These are phyloP conservation scores for Onychomys leucogaster DNA, from an alignment of 2,797 vertebrate species.

Conservation along the genomic window DNA sequence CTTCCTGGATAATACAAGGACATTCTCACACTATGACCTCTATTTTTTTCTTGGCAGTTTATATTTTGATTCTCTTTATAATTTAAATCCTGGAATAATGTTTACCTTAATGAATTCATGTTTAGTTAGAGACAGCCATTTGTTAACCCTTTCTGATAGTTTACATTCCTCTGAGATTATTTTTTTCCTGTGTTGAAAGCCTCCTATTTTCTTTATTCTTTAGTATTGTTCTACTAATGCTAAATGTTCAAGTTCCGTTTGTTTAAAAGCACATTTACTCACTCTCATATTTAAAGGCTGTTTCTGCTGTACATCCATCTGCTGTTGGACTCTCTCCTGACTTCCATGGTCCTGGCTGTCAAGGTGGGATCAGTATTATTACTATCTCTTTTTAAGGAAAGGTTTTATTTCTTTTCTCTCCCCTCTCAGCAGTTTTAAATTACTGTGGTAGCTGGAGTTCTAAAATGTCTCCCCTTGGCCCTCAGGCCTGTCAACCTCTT, in stretches of 20 bases:
- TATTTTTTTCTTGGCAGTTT: not conserved
- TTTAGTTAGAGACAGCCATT: not conserved
- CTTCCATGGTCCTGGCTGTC: not conserved
- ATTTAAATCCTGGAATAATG: not conserved
- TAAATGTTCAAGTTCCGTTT: not conserved
- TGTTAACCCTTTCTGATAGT: not conserved
- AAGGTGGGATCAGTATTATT: not conserved
- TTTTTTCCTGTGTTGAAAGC: constrained; percentile 2
- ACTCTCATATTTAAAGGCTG: not conserved
- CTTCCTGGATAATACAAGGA: not conserved
- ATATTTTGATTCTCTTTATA: not conserved
- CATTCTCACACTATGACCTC: not conserved
- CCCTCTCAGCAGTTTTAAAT: not conserved
- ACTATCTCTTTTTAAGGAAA: not conserved
- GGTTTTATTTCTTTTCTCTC: not conserved
- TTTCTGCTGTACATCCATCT: not conserved
- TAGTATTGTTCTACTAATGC: not conserved
- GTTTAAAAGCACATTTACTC: not conserved
- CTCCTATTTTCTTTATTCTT: not conserved
- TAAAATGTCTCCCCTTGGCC: not conserved
- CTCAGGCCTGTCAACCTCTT: not conserved
- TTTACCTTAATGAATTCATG: not conserved
- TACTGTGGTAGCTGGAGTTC: not conserved
- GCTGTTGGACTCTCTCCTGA: not conserved
- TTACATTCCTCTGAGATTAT: not conserved